Evolutionary conservation across 2,113 vertebrate genomes (phyloP), one percentile per base, ranked within the genome.

Genomic region (Steatornis caripensis): DNA sequence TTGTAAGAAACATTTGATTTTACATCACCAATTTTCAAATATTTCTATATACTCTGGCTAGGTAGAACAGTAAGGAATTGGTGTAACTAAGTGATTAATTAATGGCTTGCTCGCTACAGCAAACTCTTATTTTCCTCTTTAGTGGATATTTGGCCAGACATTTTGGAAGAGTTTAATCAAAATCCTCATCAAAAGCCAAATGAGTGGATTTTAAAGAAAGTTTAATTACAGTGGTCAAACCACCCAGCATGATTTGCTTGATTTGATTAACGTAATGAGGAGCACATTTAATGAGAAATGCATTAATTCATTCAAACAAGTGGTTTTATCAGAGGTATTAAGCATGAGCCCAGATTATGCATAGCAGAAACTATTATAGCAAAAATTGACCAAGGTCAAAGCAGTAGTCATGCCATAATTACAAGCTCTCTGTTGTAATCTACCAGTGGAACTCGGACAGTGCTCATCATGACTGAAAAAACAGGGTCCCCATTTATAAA

Each of bases 201-300:
- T 89, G 79, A 92, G 48, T 94, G 71, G 70, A 92, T 96, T 95
- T 90, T 94, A 92, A 90, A 92, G 90, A 79, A 96, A 96, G 90
- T 94, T 95, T 95, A 97, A 97, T 97, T 97, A 97, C 82, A 91
- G 84, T 95, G 93, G 93, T 97, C 96, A 96, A 96, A 87, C 95
- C 90, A 95, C 89, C 85, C 91, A 83, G 66, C 61, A 92, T 41
- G 93, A 95, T 97, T 93, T 89, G 46, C 94, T 97, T 96, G 95
- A 96, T 97, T 97, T 95, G 83, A 97, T 96, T 97, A 97, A 94
- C 11, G 41, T 95, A 96, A 90, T 86, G 95, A 97, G 87, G 70
- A 97, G 87, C 77, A 89, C 89, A 89, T 95, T 95, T 97, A 97
- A 97, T 97, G 87, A 97, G 91, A 97, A 96, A 89, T 88, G 64